Base-by-base conservation (phyloP, 2,797 vertebrate genomes). In the Falco novaeseelandiae region DNA sequence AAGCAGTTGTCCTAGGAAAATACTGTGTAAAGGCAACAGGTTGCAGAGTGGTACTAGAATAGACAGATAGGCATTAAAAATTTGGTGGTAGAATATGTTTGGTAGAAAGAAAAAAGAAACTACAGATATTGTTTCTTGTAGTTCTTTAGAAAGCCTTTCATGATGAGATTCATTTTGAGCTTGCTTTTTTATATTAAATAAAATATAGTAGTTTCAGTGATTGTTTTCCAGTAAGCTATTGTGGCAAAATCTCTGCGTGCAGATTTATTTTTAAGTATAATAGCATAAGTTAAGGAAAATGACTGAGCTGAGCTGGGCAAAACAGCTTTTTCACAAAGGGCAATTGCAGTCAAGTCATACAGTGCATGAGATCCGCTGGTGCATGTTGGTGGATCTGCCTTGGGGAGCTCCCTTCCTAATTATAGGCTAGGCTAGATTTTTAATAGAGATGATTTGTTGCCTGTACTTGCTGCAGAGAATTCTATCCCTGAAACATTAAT, bases 331-430 rank as follows among this genome's bases (percentile, higher is more conserved):
- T 71, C 9, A 30, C 61, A 38, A 38, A 26, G 26, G 42, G 54
- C 54, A 59, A 5, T 8, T 62, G 74, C 34, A 77, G 4, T 69
- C 5, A 40, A 78, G 55, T 34, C 19, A 3, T 36, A 1, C 2
- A 6, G 54, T 29, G 34, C 52, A 17, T 6, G 32, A 26, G 51
- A 69, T 65, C 51, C 25, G 29, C 46, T 1, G 22, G 29, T 2
- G 6, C 11, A 0, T 55, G 40, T 32, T 44, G 34, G 18, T 3
- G 0, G 26, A 58, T 19, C 13, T 42, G 21, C 59, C 32, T 32
- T 1, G 0, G 38, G 22, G 70, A 91, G 14, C 42, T 73, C 40
- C 67, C 57, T 67, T 76, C n/a, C 70, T 69, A 48, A 72, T 42
- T 49, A 76, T 8, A 65, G 46, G 22, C 83, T 49, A 51, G 61